Base-by-base conservation (phyloP, 2,888 invertebrate species). In the Heterodera filipjevi region DNA sequence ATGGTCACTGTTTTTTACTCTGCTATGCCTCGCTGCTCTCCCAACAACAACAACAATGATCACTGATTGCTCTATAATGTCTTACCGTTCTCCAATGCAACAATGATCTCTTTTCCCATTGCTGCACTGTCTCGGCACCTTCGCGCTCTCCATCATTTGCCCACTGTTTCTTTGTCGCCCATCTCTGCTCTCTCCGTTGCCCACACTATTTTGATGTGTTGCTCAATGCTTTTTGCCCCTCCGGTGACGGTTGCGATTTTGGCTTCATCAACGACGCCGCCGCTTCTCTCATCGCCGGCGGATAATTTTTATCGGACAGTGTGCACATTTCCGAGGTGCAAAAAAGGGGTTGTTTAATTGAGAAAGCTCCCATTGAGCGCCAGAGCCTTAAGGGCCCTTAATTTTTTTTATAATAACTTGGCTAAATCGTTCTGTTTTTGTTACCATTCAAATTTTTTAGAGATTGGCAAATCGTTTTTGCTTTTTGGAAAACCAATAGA, bases 271-370 rank as follows among this genome's bases (percentile, higher is more conserved):
- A 5, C 22, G 53, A 22, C 53, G 19, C 16, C 53, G 53, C 53
- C 22, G 5, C 53, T 44, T 44, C 44, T 12, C 8, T 44, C 44
- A 12, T 44, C 44, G 44, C 12, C 53, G 19, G 16, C 53, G 53
- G 19, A 5, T 5, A 59, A 59, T 59, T 59, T 59, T 5, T 59
- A 59, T 59, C 59, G 59, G n/a, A 59, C 59, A 10, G 59, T 22
- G 59, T 59, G 59, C 59, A 27, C 59, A 59, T 59, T 59, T 59
- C 59, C 59, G 12, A 59, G 59, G 59, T 59, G 59, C 39, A 39
- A 39, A 39, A 39, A 39, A 39, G 12, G 2, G 12, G 12, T 6
- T 10, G 12, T 39, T 39, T 53, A 5, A 16, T 53, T 53, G 16
- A 0, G 22, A 53, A 53, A 22, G 16, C 22, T 53, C 2, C 16